These are phyloP conservation scores for Sturmia bella DNA, from an alignment of 2,888 invertebrate species.

Conservation along the genomic window DNA sequence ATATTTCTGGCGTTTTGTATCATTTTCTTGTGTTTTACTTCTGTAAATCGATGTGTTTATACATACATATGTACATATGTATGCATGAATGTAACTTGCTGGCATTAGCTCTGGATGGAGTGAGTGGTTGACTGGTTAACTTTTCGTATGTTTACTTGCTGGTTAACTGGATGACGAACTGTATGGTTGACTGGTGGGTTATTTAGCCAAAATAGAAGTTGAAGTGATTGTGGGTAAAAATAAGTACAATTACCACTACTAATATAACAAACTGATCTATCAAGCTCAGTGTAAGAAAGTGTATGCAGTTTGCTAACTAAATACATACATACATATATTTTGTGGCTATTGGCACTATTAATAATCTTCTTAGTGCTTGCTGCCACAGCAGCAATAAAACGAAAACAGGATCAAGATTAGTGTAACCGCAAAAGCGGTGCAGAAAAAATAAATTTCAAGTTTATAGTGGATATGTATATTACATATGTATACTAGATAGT, in stretches of 20 bases:
- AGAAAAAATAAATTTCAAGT: conserved; percentile 68
- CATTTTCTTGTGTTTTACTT: conserved; percentile 18
- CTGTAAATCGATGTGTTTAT: conserved; percentile 54
- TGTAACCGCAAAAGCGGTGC: conserved; percentile 46
- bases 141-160: conserved; percentile 30
- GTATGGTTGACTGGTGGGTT: conserved; percentile 47
- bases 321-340: too few relatives aligned
- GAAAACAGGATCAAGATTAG: conserved; percentile 68
- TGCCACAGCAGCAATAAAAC: conserved; percentile 27
- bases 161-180: conserved; percentile 32
- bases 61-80: conserved; percentile 8
- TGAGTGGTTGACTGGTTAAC: conserved; percentile 21
- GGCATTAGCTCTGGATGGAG: conserved; percentile 30
- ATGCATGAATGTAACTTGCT: conserved; percentile 20
- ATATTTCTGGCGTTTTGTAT: conserved; percentile 44
- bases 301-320: conserved; percentile 43
- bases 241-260: conserved; percentile 39
- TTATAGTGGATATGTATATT: conserved; percentile 57
- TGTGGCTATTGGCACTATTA: conserved; percentile 24
- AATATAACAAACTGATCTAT: conserved; percentile 31
- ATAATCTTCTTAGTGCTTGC: conserved; percentile 33
- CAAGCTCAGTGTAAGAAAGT: conserved; percentile 45
- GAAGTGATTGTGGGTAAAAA: conserved; percentile 53
- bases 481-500: background rate
- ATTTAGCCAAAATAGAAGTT: conserved; percentile 64